Evolutionary conservation across 2,888 invertebrate genomes (phyloP).

Genomic region (Dermolepida albohirtum): DNA sequence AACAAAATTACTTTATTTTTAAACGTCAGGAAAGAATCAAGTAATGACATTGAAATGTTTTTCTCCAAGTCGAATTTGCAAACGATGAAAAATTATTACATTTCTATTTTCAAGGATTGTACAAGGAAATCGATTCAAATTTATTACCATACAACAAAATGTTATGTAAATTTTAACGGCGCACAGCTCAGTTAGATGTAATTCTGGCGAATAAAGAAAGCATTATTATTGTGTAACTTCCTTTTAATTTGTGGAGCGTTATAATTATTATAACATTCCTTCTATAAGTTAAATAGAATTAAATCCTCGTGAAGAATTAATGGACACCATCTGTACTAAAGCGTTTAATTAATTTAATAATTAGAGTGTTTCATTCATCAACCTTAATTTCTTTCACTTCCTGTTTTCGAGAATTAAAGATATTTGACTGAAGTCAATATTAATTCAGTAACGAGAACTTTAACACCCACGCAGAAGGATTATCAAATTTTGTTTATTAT

Average conservation of each 20-base stretch:
- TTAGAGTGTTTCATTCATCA: conserved; percentile 27
- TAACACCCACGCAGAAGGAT: not conserved
- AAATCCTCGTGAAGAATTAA: conserved; percentile 27
- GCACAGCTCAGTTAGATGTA: not conserved
- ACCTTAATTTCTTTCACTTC: conserved; percentile 31
- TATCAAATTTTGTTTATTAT: not conserved
- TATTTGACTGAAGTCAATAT: not conserved
- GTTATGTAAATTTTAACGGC: conserved; percentile 5
- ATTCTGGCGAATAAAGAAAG: not conserved
- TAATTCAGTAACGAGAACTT: not conserved
- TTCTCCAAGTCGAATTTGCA: too few relatives aligned
- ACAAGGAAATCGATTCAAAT: too few relatives aligned
- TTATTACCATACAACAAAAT: not conserved
- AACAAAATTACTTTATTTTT: not conserved
- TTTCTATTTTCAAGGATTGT: too few relatives aligned
- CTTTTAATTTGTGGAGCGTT: conserved; percentile 2
- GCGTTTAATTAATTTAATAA: conserved; percentile 32
- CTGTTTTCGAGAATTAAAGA: conserved; percentile 14
- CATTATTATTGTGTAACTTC: conserved; percentile 14
- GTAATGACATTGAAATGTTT: too few relatives aligned
- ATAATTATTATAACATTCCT: conserved; percentile 6
- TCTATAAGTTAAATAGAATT: conserved; percentile 8
- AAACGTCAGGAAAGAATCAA: too few relatives aligned
- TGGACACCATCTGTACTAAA: conserved; percentile 26
- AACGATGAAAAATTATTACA: too few relatives aligned